Base-by-base conservation (phyloP, 37 sponge, comb jelly and placozoan genomes). In the Beroe forskalii region DNA sequence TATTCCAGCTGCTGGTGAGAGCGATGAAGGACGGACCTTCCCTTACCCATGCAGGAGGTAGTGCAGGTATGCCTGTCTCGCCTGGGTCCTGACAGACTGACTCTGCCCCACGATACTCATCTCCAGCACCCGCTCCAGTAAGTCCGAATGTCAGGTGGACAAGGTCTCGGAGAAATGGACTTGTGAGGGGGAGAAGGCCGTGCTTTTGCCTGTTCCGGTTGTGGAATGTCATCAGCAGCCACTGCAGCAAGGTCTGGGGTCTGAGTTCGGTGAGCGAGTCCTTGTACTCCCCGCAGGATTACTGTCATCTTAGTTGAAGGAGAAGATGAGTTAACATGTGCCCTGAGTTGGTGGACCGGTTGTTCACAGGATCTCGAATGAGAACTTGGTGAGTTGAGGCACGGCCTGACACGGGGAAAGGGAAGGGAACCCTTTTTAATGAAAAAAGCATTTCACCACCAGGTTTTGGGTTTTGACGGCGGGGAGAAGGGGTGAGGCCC, bases 31-130 rank as follows among this genome's bases (percentile, higher is more conserved):
- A 25, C 1, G 48, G 22, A 6, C 55, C 40, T 32, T 37, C 42
- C 42, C 86, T 80, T 80, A 36, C 86, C 86, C 86, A 80, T 80
- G 86, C 4, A 80, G 72, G 4, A 69, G 72, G 72, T 69, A 69
- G 72, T 69, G 72, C 17, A 44, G 86, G 86, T 23, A 44, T 3
- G 42, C 86, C 3, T 80, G 86, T 17, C 86, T 23, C 25, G 86
- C 37, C 22, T 80, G 86, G 3, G 86, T 80, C 55, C 86, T 32
- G 30, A 44, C 86, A 80, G 42, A 80, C 38, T 80, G 38, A 44
- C 38, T 33, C 30, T 80, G 86, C 23, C 86, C 86, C 27, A 80
- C 86, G 22, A 80, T 37, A 37, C 86, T 80, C 86, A 80, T 12
- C 55, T 80, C 86, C n/a, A 80, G 35, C 35, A 80, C 55, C 42